Evolutionary conservation across 2,797 vertebrate species (phyloP).

Genomic region (Phataginus tricuspis): DNA sequence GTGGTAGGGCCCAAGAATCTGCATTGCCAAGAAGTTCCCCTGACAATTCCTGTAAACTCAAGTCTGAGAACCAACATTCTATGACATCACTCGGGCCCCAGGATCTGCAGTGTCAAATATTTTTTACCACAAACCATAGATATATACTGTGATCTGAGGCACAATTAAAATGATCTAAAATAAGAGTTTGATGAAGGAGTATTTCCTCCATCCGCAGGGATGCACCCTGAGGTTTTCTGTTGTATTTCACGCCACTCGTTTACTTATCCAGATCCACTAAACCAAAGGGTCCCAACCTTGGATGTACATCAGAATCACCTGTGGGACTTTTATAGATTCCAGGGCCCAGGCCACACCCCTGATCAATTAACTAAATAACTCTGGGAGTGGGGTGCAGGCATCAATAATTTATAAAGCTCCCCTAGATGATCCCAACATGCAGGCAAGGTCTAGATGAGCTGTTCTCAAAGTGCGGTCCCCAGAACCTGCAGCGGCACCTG

Average conservation of each 20-base stretch:
- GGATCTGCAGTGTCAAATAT: background rate
- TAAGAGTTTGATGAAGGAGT: background rate
- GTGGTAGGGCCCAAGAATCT: background rate
- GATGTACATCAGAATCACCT: background rate
- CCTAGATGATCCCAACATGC: background rate
- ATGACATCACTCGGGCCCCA: background rate
- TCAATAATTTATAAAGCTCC: background rate
- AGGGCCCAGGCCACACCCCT: background rate
- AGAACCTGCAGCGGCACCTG: background rate
- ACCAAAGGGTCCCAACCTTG: background rate
- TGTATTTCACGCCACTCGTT: background rate
- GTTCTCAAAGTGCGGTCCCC: background rate
- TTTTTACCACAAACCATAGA: slow-evolving; percentile 46
- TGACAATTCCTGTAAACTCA: background rate
- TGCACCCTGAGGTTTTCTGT: background rate
- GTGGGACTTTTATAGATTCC: background rate
- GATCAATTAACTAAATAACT: background rate
- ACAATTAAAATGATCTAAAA: background rate
- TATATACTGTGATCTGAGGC: background rate
- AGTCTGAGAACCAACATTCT: background rate
- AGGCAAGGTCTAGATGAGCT: background rate
- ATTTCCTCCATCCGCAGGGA: background rate
- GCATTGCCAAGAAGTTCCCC: background rate
- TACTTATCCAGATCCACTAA: background rate
- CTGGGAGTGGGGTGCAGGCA: no score